A percentile compares a stretch with the other conserved stretches of the same genome.
phyloP scores from a whole-genome alignment of 2,888 invertebrate species.

The Troides helena region DNA sequence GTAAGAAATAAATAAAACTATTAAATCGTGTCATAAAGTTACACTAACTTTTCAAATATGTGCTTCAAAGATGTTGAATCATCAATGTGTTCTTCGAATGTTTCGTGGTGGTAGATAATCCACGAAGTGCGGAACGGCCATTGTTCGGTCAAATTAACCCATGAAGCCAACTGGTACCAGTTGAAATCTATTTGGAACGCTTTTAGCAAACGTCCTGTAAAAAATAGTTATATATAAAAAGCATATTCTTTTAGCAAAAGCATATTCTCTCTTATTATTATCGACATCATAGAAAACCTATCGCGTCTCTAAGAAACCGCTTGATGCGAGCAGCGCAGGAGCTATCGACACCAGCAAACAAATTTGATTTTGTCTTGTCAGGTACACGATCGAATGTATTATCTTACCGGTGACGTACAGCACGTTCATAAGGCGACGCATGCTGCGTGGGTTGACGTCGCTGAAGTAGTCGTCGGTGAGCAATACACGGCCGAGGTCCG shows the following conservation, averaged over 20 bases:
- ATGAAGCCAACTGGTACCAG: slow-evolving; percentile 98
- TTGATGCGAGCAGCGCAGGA: too few relatives aligned
- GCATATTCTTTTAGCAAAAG: not conserved
- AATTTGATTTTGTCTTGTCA: too few relatives aligned
- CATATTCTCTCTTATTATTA: not conserved
- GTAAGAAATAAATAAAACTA: not conserved
- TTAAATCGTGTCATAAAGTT: not conserved
- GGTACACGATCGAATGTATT: too few relatives aligned
- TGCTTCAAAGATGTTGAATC: slow-evolving; percentile 92
- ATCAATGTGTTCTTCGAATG: slow-evolving; percentile 91
- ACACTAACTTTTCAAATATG: slow-evolving; percentile 93
- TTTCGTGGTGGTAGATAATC: slow-evolving; percentile 97
- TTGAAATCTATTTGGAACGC: slow-evolving; percentile 99
- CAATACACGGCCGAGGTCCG: slow-evolving; percentile 87
- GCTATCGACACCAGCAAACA: too few relatives aligned
- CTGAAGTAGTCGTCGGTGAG: slow-evolving; percentile 99
- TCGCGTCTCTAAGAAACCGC: too few relatives aligned
- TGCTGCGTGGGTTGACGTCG: slow-evolving; percentile 98
- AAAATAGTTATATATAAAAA: not conserved
- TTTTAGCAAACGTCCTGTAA: slow-evolving; percentile 94
- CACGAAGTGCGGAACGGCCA: slow-evolving; percentile 99
- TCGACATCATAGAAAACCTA: too few relatives aligned
- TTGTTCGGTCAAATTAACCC: slow-evolving; percentile 99
- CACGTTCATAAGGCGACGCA: slow-evolving; percentile 97
- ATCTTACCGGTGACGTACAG: slow-evolving; percentile 93